Evolutionary conservation across 2,888 invertebrate genomes (phyloP).

Genomic region (Rhimphoctona megacephalus): DNA sequence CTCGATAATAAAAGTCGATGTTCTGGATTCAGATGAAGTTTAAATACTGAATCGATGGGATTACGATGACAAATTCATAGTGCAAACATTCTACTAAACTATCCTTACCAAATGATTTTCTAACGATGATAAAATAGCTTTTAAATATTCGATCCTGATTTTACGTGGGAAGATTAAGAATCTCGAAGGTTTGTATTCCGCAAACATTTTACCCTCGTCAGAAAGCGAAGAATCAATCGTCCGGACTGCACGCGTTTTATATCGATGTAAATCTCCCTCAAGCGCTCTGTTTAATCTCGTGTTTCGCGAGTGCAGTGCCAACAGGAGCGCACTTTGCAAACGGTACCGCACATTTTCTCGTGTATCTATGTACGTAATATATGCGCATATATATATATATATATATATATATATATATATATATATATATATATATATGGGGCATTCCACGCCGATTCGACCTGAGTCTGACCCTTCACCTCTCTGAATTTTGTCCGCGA

Average conservation of each 20-base stretch:
- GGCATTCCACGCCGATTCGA: no score
- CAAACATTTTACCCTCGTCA: background rate
- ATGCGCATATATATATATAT: background rate
- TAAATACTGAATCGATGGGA: background rate
- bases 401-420: no score
- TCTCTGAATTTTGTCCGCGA: no score
- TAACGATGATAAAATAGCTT: background rate
- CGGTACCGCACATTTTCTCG: background rate
- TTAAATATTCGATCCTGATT: background rate
- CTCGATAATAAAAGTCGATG: background rate
- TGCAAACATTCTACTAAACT: background rate
- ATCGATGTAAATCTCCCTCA: background rate
- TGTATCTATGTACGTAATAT: background rate
- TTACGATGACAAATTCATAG: no score
- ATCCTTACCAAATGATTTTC: background rate
- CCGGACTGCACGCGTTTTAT: slow-evolving; percentile 31
- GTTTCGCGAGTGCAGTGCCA: slow-evolving; percentile 24
- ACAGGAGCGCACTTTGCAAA: slow-evolving; percentile 30
- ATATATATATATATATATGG: no score
- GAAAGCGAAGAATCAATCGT: slow-evolving; percentile 22
- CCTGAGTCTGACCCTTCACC: no score
- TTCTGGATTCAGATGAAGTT: background rate
- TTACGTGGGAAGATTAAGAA: background rate
- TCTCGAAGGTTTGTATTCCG: background rate
- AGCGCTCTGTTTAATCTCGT: slow-evolving; percentile 49